Percentiles rank a stretch among this genome's conserved stretches.
Conservation (phyloP, 2,888 invertebrate species). For the Siphonodentalium dalli region DNA sequence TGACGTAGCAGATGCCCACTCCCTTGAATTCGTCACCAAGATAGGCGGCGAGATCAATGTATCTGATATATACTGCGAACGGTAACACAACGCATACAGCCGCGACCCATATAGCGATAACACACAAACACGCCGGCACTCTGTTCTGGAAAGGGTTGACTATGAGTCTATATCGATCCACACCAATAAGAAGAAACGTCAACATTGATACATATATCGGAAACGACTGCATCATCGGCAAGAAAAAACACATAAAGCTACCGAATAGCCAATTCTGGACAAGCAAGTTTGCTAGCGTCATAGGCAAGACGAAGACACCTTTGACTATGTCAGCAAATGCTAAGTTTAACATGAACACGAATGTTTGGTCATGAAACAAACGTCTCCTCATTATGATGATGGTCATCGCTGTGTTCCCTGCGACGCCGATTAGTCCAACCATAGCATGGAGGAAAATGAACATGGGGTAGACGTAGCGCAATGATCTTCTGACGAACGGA, state of each 20-base stretch:
- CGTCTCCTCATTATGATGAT: slow-evolving; percentile 65
- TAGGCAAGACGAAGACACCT: slow-evolving; percentile 74
- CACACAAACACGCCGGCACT: slow-evolving; percentile 73
- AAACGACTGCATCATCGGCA: slow-evolving; percentile 79
- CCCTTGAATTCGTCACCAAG: slow-evolving; percentile 47
- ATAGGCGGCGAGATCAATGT: slow-evolving; percentile 74
- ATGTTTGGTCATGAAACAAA: slow-evolving; percentile 73
- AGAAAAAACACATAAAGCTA: slow-evolving; percentile 75
- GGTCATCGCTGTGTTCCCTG: slow-evolving; percentile 72
- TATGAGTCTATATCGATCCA: slow-evolving; percentile 74
- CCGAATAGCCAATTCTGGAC: slow-evolving; percentile 80
- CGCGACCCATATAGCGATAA: slow-evolving; percentile 76
- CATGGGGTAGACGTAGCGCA: slow-evolving; percentile 69
- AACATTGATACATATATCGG: slow-evolving; percentile 76
- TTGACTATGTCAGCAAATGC: slow-evolving; percentile 75
- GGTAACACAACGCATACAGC: slow-evolving; percentile 77
- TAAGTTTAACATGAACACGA: slow-evolving; percentile 74
- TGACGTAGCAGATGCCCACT: slow-evolving; percentile 58
- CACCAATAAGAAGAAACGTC: slow-evolving; percentile 75
- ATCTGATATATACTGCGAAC: slow-evolving; percentile 77
- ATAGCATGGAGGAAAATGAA: slow-evolving; percentile 73
- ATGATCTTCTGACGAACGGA: slow-evolving; percentile 71
- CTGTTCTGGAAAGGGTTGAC: slow-evolving; percentile 73
- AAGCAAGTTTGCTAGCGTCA: slow-evolving; percentile 74
- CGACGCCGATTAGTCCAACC: slow-evolving; percentile 68